Percentiles rank a stretch among this genome's conserved stretches.
These are phyloP conservation scores for Electrona antarctica DNA, from an alignment of 2,113 vertebrate genomes.

Conservation along the genomic window DNA sequence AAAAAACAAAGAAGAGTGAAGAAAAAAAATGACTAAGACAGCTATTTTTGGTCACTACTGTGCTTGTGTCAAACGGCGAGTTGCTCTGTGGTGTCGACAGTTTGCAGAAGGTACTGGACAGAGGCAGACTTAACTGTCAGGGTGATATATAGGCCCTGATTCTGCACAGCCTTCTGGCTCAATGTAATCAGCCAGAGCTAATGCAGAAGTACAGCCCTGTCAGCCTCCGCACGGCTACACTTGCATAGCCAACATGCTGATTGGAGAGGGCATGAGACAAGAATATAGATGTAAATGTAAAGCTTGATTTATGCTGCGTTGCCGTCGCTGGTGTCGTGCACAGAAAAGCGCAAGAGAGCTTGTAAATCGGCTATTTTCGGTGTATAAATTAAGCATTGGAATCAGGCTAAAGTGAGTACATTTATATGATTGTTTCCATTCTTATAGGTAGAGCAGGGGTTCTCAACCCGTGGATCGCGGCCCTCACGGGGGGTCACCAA, in stretches of 20 bases:
- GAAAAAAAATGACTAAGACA: background rate
- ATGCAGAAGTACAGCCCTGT: constrained; percentile 22
- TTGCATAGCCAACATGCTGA: background rate
- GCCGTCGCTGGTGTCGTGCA: too few relatives aligned
- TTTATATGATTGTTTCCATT: too few relatives aligned
- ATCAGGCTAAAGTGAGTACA: too few relatives aligned
- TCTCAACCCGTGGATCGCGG: too few relatives aligned
- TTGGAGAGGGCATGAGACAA: constrained; percentile 4
- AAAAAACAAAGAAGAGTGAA: background rate
- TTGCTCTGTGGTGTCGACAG: constrained; percentile 12
- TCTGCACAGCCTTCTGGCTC: constrained; percentile 42
- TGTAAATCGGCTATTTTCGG: too few relatives aligned
- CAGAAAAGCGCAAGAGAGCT: too few relatives aligned
- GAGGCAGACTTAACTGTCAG: constrained; percentile 19
- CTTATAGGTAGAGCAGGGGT: too few relatives aligned
- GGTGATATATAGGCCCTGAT: constrained; percentile 39
- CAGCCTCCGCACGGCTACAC: constrained; percentile 6
- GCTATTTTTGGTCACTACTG: constrained; percentile 16
- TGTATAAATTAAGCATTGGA: too few relatives aligned
- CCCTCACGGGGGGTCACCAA: too few relatives aligned
- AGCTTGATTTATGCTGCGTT: too few relatives aligned
- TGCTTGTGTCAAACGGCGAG: background rate
- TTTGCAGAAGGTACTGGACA: background rate
- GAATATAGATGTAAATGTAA: background rate
- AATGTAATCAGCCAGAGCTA: constrained; percentile 54